Percentiles rank a stretch among this genome's conserved stretches.
These are phyloP conservation scores for Drosophila putrida DNA, from an alignment of 2,888 invertebrate genomes.

Conservation along the genomic window DNA sequence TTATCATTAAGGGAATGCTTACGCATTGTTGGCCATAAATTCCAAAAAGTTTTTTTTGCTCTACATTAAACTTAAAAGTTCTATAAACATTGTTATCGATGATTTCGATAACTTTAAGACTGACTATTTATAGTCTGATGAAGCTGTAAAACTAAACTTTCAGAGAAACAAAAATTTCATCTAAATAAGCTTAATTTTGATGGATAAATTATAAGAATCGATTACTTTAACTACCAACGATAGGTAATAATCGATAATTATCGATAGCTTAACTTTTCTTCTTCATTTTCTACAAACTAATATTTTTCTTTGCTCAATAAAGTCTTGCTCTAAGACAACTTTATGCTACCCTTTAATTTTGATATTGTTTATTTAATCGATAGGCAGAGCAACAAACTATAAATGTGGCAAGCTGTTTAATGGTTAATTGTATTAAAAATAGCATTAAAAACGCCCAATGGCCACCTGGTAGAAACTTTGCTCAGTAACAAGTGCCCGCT, in stretches of 20 bases:
- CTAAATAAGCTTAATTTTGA: too few species aligned
- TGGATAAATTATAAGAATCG: background rate
- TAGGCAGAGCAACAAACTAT: background rate
- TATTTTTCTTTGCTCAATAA: background rate
- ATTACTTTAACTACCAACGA: background rate
- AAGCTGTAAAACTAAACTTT: background rate
- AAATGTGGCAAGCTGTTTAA: conserved; percentile 18
- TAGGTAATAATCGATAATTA: too few species aligned
- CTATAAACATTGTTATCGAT: background rate
- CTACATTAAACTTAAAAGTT: background rate
- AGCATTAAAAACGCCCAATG: conserved; percentile 13
- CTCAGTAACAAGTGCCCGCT: background rate
- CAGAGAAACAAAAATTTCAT: too few species aligned
- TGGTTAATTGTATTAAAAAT: conserved; percentile 8
- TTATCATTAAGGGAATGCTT: conserved; percentile 5
- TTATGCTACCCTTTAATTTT: background rate
- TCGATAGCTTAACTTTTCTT: background rate
- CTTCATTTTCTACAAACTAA: background rate
- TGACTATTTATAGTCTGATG: background rate
- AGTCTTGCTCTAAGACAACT: background rate
- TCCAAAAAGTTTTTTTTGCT: background rate
- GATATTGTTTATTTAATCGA: background rate
- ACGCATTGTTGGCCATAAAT: conserved; percentile 1
- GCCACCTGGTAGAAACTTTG: conserved; percentile 12
- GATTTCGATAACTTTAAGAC: background rate